Base-by-base conservation (phyloP, 2,888 invertebrate species). In the Thelaira solivaga region DNA sequence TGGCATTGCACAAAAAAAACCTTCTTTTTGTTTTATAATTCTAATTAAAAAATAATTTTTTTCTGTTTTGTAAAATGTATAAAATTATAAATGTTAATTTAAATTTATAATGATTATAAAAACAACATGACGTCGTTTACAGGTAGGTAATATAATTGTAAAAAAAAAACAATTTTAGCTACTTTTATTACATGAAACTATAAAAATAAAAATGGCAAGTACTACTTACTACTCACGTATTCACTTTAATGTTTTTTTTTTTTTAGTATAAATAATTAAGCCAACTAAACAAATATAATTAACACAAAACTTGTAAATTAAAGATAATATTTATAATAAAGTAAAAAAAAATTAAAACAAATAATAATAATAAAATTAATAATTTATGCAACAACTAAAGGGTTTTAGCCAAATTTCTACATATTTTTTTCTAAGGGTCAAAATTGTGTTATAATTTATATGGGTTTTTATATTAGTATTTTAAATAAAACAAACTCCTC, bases 201-300 rank as follows among this genome's bases (percentile, higher is more conserved):
- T n/a, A n/a, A n/a, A n/a, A n/a, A n/a, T n/a, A 41, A 74, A 61
- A 55, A 43, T 68, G 55, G 53, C 68, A 69, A 69, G 68, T 29
- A 39, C 59, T 69, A 64, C 45, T 47, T 24, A 34, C 11, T 47
- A 59, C n/a, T n/a, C n/a, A n/a, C n/a, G n/a, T 5, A 47, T 18
- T 59, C 13, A 53, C 22, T 29, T 65, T 51, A 20, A 1, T 24
- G 1, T n/a, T n/a, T 2, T 20, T 53, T 31, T 5, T 20, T 53
- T 31, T 10, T 47, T 26, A 13, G 18, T 53, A 20, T 34, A 53
- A 31, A 24, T 29, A 26, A 24, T 51, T 31, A 55, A 16, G 22
- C 11, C 34, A 36, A 11, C 55, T 55, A 39, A 39, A 39, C 2
- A 39, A 51, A 34, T 13, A n/a, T 41, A 18, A 26, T 41, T 24